phyloP scores from a whole-genome alignment of 2,797 vertebrate species.

The Hapalemur alaotrensis region DNA sequence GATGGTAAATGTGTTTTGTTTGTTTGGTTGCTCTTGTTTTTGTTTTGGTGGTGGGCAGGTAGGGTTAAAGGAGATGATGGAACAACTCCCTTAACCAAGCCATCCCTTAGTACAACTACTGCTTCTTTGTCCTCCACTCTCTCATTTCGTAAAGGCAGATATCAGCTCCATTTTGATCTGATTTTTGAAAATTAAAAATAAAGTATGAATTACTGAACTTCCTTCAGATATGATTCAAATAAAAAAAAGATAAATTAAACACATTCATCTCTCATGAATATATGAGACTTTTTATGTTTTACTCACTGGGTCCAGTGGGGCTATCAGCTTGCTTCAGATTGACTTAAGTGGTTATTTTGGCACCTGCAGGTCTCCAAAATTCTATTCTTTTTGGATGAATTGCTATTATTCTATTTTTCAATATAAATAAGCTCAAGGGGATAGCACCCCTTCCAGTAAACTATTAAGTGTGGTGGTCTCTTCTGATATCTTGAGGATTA shows the following conservation, averaged over 20 bases:
- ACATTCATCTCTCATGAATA: neutral
- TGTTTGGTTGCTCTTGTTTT: neutral
- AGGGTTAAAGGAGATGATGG: neutral
- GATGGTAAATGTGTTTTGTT: neutral
- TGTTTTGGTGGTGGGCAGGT: rapidly evolving
- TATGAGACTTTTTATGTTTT: neutral
- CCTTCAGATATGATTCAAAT: neutral
- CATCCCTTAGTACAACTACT: neutral
- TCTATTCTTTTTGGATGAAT: neutral
- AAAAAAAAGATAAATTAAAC: neutral
- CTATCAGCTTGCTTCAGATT: neutral
- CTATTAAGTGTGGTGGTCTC: neutral
- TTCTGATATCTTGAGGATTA: neutral
- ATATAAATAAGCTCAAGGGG: neutral
- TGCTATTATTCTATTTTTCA: neutral
- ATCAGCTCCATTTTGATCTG: neutral
- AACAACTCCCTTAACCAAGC: neutral
- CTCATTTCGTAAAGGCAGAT: neutral
- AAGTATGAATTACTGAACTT: neutral
- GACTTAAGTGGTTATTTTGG: neutral
- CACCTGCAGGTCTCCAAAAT: neutral
- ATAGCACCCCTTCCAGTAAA: neutral
- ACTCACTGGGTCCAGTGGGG: neutral
- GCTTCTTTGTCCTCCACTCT: neutral
- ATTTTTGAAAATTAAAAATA: neutral